Evolutionary conservation across 2,113 vertebrate genomes (phyloP), one percentile per base, ranked within the genome.

Genomic region (Gadus chalcogrammus): DNA sequence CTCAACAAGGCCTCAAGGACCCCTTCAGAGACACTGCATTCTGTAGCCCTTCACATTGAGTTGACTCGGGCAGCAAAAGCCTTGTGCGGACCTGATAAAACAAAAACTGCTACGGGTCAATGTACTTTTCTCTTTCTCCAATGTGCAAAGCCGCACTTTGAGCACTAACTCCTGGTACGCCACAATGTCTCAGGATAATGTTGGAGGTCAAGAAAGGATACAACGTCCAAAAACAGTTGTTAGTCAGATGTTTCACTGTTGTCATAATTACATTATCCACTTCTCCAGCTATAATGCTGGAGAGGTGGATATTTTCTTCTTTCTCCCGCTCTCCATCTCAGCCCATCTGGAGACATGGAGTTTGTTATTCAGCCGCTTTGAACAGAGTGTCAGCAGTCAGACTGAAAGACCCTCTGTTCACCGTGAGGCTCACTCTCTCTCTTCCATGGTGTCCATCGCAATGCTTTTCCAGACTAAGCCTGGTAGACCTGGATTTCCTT

Each of bases 401-500:
- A 67, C 70, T 83, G 74, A 83, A 82, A 71, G 76, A 35, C 53
- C 24, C 71, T 77, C 73, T 58, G 55, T 58, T 58, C 55, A n/a
- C 2, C 61, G 8, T 11, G 42, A 48, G 42, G 28, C 20, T 62
- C 13, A 5, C 15, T 15, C 24, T 62, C 68, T 70, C 12, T 74
- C 71, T 16, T 18, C 61, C 74, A 77, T 82, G 81, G 77, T 82
- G 62, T 70, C 86, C 72, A 61, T 84, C 65, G 69, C 53, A 70
- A 67, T 79, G 76, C 71, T 80, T 87, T 85, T 84, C 68, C 77
- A 80, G 82, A 65, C 74, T 80, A 77, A 85, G 80, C 78, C 84
- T 77, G 84, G 81, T 81, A 81, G 88, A 75, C 85, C 77, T 75
- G 75, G 82, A 84, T 85, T 85, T 87, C 86, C 77, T 68, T 77